These are phyloP conservation scores for Brachypalpus laphriformis DNA, from an alignment of 2,888 invertebrate species.

Conservation along the genomic window DNA sequence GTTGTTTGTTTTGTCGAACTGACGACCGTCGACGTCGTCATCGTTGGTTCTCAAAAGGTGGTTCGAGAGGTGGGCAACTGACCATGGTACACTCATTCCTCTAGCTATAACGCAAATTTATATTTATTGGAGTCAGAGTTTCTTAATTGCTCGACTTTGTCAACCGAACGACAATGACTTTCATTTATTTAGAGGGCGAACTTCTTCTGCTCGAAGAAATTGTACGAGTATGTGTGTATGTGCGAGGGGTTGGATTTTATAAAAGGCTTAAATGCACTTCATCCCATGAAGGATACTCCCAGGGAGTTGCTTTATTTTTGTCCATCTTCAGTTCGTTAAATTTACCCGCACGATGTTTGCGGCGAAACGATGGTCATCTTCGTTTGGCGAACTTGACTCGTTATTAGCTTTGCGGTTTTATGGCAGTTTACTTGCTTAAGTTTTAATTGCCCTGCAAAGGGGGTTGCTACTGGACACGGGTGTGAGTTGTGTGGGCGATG, in stretches of 20 bases:
- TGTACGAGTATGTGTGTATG: background rate
- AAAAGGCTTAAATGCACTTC: constrained; percentile 57
- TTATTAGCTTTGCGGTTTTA: constrained; percentile 62
- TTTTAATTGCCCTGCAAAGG: constrained; percentile 51
- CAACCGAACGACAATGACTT: constrained; percentile 61
- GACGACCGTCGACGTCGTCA: background rate
- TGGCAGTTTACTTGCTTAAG: constrained; percentile 57
- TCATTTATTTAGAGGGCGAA: constrained; percentile 44
- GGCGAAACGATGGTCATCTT: constrained; percentile 49
- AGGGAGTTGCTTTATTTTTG: constrained; percentile 42
- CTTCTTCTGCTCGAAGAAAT: background rate
- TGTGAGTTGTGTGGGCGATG: background rate
- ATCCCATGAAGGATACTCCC: background rate
- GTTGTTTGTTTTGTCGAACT: constrained; percentile 50
- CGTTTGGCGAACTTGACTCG: constrained; percentile 57
- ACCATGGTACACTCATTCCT: constrained; percentile 9
- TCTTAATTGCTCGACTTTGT: constrained; percentile 70
- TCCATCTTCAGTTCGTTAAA: constrained; percentile 57
- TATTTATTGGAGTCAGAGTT: constrained; percentile 71
- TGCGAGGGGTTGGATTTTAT: background rate
- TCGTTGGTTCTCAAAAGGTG: constrained; percentile 1
- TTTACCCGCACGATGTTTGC: constrained; percentile 51
- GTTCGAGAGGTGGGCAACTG: constrained; percentile 20
- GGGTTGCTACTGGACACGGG: background rate
- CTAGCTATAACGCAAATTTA: constrained; percentile 53